Conservation (phyloP, 2,113 vertebrate genomes). For the Ictalurus punctatus region DNA sequence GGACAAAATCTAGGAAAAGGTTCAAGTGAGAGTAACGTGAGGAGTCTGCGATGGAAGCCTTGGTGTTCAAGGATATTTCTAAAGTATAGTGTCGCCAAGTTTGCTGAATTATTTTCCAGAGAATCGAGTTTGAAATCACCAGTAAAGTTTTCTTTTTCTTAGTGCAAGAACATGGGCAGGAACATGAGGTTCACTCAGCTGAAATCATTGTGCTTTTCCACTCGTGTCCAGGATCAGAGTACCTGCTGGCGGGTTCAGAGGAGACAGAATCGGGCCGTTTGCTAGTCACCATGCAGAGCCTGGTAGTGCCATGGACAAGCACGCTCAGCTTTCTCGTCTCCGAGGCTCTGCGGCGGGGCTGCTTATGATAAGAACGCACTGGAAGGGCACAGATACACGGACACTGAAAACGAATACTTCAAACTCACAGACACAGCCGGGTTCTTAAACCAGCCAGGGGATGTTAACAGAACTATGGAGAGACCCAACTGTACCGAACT, state of each 20-base stretch:
- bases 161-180: too few relatives aligned
- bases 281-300: constrained; percentile 84
- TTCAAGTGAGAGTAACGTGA: not conserved
- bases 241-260: constrained; percentile 85
- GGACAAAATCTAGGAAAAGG: not conserved
- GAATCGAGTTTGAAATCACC: not conserved
- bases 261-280: constrained; percentile 75
- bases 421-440: not conserved
- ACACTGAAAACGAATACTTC: not conserved
- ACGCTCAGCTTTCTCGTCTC: constrained; percentile 66
- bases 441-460: not conserved
- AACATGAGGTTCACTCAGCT: not conserved
- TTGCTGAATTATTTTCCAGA: not conserved
- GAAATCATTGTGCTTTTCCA: not conserved
- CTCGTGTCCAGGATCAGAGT: constrained; percentile 75
- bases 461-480: not conserved
- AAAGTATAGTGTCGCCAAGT: not conserved
- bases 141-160: not conserved
- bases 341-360: constrained; percentile 63
- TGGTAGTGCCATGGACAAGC: constrained; percentile 83
- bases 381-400: not conserved
- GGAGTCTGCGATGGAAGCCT: not conserved
- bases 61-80: not conserved
- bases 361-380: constrained; percentile 51
- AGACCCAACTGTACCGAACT: not conserved